Percentiles rank a stretch among this genome's conserved stretches.
Evolutionary conservation across 2,113 vertebrate genomes (phyloP).

Genomic region (Saccopteryx leptura): DNA sequence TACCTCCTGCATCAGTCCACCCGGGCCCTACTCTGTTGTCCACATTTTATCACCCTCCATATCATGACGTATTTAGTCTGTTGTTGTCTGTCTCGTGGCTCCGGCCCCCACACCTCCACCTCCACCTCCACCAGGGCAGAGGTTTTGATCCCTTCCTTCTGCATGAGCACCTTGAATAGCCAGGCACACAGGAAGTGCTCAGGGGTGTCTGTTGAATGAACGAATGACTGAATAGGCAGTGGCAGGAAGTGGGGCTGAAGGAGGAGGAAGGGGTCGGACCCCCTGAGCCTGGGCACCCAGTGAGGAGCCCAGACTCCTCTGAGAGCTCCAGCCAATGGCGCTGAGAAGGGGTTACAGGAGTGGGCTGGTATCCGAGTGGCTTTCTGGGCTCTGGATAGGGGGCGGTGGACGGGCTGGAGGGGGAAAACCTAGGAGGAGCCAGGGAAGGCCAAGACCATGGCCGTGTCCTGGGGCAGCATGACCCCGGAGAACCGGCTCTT

Average conservation of each 20-base stretch:
- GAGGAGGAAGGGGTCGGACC: neutral
- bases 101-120: neutral
- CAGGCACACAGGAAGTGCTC: neutral
- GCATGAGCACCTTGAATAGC: neutral
- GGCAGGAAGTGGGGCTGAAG: neutral
- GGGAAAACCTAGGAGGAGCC: too few species aligned
- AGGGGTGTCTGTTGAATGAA: neutral
- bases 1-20: too few species aligned
- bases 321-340: neutral
- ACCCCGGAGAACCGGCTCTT: neutral
- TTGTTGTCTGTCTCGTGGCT: neutral
- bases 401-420: too few species aligned
- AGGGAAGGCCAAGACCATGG: too few species aligned
- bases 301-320: neutral
- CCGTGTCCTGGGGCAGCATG: neutral
- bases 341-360: neutral
- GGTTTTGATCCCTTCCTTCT: neutral
- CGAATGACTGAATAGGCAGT: too few species aligned
- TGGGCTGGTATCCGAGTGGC: neutral
- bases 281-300: neutral
- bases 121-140: neutral
- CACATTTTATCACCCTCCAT: neutral
- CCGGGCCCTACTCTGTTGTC: neutral
- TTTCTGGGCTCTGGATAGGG: too few species aligned
- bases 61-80: too few species aligned